Evolutionary conservation across 1,140 invertebrate genomes (phyloP).

Genomic region (Nymphalis io): DNA sequence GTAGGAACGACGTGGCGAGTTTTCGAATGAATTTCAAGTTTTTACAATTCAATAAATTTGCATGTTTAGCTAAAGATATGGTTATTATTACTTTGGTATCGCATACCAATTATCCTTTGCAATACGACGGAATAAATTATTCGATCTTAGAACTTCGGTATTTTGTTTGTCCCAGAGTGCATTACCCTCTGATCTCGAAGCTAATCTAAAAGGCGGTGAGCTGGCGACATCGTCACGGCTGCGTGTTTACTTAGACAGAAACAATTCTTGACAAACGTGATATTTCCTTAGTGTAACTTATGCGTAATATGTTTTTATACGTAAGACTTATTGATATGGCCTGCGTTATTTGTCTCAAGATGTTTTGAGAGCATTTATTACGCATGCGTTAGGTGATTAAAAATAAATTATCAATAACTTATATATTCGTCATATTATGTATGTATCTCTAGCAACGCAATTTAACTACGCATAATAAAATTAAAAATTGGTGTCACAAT

Average conservation of each 20-base stretch:
- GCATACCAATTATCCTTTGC: constrained; percentile 31
- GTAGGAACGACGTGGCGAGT: neutral
- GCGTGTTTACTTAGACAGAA: constrained; percentile 29
- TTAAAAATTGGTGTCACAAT: no score
- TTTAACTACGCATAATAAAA: no score
- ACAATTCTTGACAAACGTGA: constrained; percentile 10
- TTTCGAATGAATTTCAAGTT: neutral
- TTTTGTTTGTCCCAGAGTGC: constrained; percentile 33
- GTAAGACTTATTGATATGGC: neutral
- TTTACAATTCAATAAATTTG: constrained; percentile 11
- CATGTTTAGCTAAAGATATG: constrained; percentile 10
- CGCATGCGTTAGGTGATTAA: neutral
- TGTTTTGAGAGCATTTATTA: constrained; percentile 1
- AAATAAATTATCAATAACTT: constrained; percentile 4
- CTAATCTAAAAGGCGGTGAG: constrained; percentile 6
- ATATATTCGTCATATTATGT: neutral
- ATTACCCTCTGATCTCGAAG: constrained; percentile 17
- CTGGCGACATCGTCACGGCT: constrained; percentile 10
- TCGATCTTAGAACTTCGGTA: constrained; percentile 1
- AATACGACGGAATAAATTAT: constrained; percentile 12
- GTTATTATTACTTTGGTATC: constrained; percentile 11
- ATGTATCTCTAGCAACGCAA: neutral
- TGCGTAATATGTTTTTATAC: constrained; percentile 9
- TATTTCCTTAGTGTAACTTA: constrained; percentile 1
- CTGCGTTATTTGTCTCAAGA: neutral